Evolutionary conservation across 2,797 vertebrate genomes (phyloP).

Genomic region (Megalops cyprinoides): DNA sequence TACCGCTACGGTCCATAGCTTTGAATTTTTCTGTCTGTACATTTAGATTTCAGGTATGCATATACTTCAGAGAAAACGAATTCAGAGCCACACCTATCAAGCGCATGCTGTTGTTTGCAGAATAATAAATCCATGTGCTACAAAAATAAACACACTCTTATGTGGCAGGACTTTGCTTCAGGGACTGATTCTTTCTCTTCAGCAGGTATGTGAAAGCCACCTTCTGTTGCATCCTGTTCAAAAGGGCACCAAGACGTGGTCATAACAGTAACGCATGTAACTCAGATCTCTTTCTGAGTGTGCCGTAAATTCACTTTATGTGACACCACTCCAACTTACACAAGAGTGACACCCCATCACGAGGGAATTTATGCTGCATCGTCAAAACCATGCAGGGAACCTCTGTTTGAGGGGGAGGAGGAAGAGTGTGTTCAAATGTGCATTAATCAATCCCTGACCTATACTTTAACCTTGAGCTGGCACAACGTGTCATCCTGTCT

Average conservation of each 20-base stretch:
- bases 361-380: constrained; percentile 37
- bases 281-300: constrained; percentile 24
- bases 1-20: too few species aligned
- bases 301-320: constrained; percentile 20
- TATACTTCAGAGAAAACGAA: too few species aligned
- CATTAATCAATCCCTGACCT: constrained; percentile 43
- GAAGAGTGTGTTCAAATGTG: constrained; percentile 36
- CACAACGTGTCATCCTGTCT: constrained; percentile 41
- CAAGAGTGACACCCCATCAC: constrained; percentile 32
- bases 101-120: too few species aligned
- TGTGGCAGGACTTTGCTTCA: not conserved
- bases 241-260: constrained; percentile 15
- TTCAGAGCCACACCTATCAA: too few species aligned
- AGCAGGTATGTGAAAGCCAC: not conserved
- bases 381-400: constrained; percentile 28
- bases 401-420: constrained; percentile 2
- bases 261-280: constrained; percentile 25
- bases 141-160: not conserved
- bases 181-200: not conserved
- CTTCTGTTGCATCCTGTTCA: not conserved
- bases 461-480: constrained; percentile 45
- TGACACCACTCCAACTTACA: constrained; percentile 19
- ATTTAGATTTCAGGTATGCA: too few species aligned
- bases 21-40: too few species aligned
- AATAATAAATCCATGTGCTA: not conserved